phyloP scores from a whole-genome alignment of 2,797 vertebrate genomes.

The Phalanger gymnotis region DNA sequence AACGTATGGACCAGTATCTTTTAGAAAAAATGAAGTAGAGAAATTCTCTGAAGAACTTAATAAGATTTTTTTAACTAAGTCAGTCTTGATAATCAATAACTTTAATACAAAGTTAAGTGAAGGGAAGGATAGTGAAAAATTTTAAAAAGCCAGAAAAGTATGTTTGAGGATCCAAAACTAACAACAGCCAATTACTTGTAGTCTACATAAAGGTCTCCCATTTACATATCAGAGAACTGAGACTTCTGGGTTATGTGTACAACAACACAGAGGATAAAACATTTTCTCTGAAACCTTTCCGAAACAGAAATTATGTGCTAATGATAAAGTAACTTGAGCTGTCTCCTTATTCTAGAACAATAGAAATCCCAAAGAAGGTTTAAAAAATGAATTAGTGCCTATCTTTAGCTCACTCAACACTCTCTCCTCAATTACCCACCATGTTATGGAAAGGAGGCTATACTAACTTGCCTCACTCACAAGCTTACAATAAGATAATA shows the following conservation, averaged over 20 bases:
- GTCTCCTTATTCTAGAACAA: not conserved
- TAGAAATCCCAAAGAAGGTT: not conserved
- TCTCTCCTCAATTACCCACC: not conserved
- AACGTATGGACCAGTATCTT: not conserved
- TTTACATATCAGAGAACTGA: not conserved
- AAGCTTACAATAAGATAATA: not conserved
- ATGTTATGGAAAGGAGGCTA: not conserved
- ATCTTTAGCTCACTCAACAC: not conserved
- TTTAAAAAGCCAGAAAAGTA: not conserved
- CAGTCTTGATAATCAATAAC: not conserved
- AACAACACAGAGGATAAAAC: not conserved
- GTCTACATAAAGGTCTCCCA: not conserved
- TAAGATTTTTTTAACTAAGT: not conserved
- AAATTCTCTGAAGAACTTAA: not conserved
- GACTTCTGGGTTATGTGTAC: not conserved
- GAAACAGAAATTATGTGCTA: not conserved
- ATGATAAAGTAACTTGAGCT: not conserved
- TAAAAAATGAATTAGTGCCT: not conserved
- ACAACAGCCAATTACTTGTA: not conserved
- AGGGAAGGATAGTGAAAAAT: not conserved
- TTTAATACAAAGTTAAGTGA: not conserved
- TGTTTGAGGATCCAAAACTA: not conserved
- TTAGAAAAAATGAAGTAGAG: not conserved
- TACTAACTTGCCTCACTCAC: not conserved
- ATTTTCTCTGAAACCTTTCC: not conserved